Base-by-base conservation (phyloP, 92 coral and sea anemone genomes). In the Zoanthus solanderi region DNA sequence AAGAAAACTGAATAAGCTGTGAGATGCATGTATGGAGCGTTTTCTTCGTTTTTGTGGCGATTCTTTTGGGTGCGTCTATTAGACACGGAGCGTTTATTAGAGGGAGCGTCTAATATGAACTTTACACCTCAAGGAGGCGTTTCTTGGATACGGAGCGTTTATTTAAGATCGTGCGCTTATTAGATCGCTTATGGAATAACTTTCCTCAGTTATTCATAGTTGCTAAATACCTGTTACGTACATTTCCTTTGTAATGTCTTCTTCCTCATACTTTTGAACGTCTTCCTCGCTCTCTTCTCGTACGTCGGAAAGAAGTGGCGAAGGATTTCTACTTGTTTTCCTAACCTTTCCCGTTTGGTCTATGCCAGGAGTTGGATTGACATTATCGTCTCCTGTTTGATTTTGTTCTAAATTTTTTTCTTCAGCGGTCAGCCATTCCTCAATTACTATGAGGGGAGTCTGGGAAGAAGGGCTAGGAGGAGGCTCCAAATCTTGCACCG, bases 381-480 rank as follows among this genome's bases (percentile, higher is more conserved):
- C 11, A 3, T 66, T 57, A 14, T 45, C 75, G 23, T 78, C 68
- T 6, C 71, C 78, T 34, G 37, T 57, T 28, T 89, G 84, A 68
- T 89, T 87, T 42, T 72, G 56, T 30, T 85, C 90, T 63, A 86
- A 17, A 58, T 53, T 71, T 78, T 58, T 71, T 57, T 84, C 88
- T 17, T 75, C 79, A 16, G 12, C 56, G 42, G 72, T 44, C 75
- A 81, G 18, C 88, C 92, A 97, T 61, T 97, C 98, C 81, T 95
- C 98, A 37, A 97, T 93, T 28, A 97, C 98, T 6, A 97, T 97
- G 12, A 97, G 86, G 0, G 99, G 99, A 29, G 95, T 91, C 85
- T 81, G 85, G 45, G 85, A 65, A 71, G 85, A 66, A 58, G 85
- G 85, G 60, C 85, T 81, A n/a, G 90, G 94, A 9, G 92, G 92